phyloP scores from a whole-genome alignment of 2,113 vertebrate species.

The Sphaerodactylus townsendi region DNA sequence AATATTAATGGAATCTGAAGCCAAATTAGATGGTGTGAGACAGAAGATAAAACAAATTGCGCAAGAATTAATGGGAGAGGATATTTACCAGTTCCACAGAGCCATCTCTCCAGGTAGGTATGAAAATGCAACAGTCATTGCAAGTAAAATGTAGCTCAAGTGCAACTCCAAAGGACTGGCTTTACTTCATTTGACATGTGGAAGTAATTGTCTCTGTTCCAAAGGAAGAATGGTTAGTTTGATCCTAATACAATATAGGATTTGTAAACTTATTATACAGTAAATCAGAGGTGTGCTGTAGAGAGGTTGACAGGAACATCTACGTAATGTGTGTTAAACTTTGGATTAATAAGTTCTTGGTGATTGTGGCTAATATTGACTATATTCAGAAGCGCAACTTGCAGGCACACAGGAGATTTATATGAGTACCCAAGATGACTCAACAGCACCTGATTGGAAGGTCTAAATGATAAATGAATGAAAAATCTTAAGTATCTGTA shows the following conservation, averaged over 20 bases:
- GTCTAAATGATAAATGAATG: background rate
- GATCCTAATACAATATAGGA: background rate
- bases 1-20: slow-evolving; percentile 87
- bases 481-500: background rate
- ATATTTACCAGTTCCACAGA: slow-evolving; percentile 92
- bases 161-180: background rate
- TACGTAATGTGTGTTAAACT: background rate
- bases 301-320: background rate
- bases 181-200: background rate
- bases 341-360: background rate
- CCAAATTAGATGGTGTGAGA: slow-evolving; percentile 86
- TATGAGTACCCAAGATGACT: no score
- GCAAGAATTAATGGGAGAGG: slow-evolving; percentile 90
- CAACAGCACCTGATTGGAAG: background rate
- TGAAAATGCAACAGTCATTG: background rate
- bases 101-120: slow-evolving; percentile 89
- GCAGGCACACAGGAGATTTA: background rate
- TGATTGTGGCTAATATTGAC: background rate
- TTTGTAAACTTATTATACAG: background rate
- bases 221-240: background rate
- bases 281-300: background rate
- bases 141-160: background rate
- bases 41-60: slow-evolving; percentile 91
- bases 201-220: background rate
- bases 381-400: background rate